Evolutionary conservation across 2,888 invertebrate genomes (phyloP).

Genomic region (Encarsia formosa): DNA sequence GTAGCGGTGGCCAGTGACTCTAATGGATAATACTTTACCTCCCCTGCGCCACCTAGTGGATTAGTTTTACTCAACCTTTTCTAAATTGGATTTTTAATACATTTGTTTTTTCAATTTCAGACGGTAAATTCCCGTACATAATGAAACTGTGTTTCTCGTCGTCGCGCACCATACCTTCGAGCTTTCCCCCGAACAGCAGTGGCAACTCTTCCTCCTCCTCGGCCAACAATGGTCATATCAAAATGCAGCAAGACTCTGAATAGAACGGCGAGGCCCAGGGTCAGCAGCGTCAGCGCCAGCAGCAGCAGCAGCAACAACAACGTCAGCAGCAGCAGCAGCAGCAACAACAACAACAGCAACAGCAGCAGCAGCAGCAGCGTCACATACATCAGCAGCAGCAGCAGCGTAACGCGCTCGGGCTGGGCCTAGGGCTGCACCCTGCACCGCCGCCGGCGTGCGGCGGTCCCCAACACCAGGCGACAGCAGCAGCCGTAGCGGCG

Average conservation of each 20-base stretch:
- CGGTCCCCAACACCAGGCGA: conserved; percentile 32
- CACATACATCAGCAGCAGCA: conserved; percentile 28
- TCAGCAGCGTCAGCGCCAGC: conserved; percentile 43
- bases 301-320: conserved; percentile 25
- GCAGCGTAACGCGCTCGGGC: conserved; percentile 42
- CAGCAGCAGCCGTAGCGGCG: conserved; percentile 38
- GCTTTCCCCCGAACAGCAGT: conserved; percentile 45
- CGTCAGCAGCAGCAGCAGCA: conserved; percentile 33
- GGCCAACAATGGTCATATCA: conserved; percentile 49
- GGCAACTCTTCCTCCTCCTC: conserved; percentile 39
- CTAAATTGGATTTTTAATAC: not conserved
- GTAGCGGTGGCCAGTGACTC: too few relatives aligned
- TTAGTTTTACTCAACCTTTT: too few relatives aligned
- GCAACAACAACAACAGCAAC: conserved; percentile 35
- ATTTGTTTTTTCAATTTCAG: conserved; percentile 54
- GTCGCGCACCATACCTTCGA: conserved; percentile 59
- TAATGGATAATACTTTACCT: too few relatives aligned
- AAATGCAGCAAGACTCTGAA: conserved; percentile 52
- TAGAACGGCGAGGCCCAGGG: conserved; percentile 52
- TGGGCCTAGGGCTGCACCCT: conserved; percentile 45
- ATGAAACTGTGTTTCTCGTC: conserved; percentile 98
- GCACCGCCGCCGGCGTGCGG: conserved; percentile 38
- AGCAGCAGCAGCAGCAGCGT: conserved; percentile 12
- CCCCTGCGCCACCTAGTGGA: too few relatives aligned
- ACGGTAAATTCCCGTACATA: conserved; percentile 96